Conservation (phyloP, 2,797 vertebrate genomes). For the Ctenochaetus hawaiiensis region DNA sequence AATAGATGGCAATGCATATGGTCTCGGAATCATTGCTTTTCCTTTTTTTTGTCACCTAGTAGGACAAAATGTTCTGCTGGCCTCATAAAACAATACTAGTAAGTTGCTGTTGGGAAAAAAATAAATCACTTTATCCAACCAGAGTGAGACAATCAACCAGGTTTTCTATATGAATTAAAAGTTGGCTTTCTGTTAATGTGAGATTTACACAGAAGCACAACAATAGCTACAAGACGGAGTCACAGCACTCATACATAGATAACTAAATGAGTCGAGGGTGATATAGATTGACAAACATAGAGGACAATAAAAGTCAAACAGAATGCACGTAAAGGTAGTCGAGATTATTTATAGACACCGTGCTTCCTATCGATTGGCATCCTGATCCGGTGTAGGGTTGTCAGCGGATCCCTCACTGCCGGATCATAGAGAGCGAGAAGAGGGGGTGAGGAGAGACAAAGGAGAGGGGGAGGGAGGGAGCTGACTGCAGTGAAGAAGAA, state of each 20-base stretch:
- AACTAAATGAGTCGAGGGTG: background rate
- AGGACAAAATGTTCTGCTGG: background rate
- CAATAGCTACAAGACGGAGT: background rate
- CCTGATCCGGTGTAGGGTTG: constrained; percentile 45
- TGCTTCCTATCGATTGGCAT: constrained; percentile 48
- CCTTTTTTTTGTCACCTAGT: background rate
- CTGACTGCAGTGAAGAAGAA: constrained; percentile 57
- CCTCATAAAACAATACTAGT: background rate
- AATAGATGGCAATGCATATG: background rate
- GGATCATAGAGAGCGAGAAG: constrained; percentile 20
- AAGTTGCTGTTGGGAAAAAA: too few species aligned
- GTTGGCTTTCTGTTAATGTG: constrained; percentile 1
- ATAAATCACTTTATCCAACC: background rate
- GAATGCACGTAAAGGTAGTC: constrained; percentile 10
- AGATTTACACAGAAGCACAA: background rate
- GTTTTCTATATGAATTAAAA: constrained; percentile 5
- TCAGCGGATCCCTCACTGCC: constrained; percentile 38
- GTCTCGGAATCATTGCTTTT: background rate
- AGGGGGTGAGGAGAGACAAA: constrained; percentile 31
- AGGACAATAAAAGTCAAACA: constrained; percentile 4
- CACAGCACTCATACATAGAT: background rate
- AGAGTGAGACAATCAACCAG: background rate
- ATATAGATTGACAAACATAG: background rate
- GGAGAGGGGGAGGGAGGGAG: constrained; percentile 5
- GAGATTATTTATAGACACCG: constrained; percentile 45